Evolutionary conservation across 2,113 vertebrate genomes (phyloP), one percentile per base, ranked within the genome.

Genomic region (Solea senegalensis): DNA sequence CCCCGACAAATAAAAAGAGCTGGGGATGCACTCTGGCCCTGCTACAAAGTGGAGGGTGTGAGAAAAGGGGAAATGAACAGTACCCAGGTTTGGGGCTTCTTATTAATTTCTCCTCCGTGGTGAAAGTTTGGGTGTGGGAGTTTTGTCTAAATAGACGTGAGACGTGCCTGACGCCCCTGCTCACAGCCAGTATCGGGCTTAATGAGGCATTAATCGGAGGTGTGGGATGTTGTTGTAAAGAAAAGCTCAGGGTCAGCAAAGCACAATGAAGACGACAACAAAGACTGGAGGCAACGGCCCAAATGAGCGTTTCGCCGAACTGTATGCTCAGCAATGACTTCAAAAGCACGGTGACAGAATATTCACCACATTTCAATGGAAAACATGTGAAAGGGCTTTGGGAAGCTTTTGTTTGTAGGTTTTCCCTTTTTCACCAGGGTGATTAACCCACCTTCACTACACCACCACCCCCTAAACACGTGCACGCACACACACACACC

Each of bases 141-240:
- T 83, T 43, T 46, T 72, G 82, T 45, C 76, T 86, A 89, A 89
- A 89, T 81, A 78, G 81, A 89, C 63, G 26, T 75, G 61, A 78
- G 81, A 89, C 63, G 26, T 75, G 61, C 74, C 58, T 34, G 16
- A 76, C 66, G 65, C 81, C 82, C 82, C 74, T 73, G 82, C 85
- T 83, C 87, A 87, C 86, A 86, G 85, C 77, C 74, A 76, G 87
- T 53, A 81, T 71, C 57, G 26, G 80, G 80, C 74, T 88, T 92
- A 94, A 94, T 93, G 92, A 93, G 92, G 89, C 92, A 90, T 90
- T 93, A 92, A 90, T 90, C 81, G 75, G 90, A 93, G 92, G 91
- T 92, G 92, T 91, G 89, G 91, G 92, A 86, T 89, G 91, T 74
- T 86, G 86, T 86, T 88, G 87, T 90, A 85, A 89, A 72, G 76